Evolutionary conservation across 2,113 vertebrate genomes (phyloP).

Genomic region (Odocoileus hemionus): DNA sequence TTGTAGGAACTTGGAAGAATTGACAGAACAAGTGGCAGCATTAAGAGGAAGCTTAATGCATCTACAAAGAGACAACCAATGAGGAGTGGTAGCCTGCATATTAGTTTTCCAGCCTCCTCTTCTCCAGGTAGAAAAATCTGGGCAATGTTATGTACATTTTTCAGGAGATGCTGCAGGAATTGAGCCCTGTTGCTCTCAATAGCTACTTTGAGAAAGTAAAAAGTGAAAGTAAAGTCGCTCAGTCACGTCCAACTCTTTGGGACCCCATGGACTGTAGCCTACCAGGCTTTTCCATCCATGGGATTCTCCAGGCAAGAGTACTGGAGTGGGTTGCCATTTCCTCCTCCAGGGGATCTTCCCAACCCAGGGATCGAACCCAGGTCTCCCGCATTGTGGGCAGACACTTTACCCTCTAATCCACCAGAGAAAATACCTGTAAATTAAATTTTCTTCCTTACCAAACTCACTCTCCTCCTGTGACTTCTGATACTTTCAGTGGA

Average conservation of each 20-base stretch:
- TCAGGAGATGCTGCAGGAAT: not conserved
- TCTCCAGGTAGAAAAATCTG: not conserved
- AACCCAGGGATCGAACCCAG: not conserved
- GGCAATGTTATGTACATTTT: not conserved
- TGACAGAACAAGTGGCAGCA: not conserved
- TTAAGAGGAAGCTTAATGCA: not conserved
- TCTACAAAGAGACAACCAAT: not conserved
- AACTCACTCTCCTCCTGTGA: not conserved
- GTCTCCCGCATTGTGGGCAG: fast-evolving
- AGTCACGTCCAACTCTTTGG: not conserved
- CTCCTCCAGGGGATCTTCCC: not conserved
- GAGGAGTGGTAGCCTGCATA: not conserved
- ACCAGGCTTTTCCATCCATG: not conserved
- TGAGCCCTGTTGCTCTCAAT: not conserved
- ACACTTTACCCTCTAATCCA: not conserved
- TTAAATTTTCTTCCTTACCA: not conserved
- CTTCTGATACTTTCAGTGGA: not conserved
- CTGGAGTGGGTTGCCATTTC: not conserved
- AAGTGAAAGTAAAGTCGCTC: not conserved
- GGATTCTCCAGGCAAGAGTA: not conserved
- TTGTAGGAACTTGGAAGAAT: not conserved
- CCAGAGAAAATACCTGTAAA: not conserved
- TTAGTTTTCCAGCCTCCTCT: not conserved
- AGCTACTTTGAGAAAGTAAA: not conserved
- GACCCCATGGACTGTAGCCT: not conserved